Evolutionary conservation across 2,113 vertebrate genomes (phyloP), one percentile per base, ranked within the genome.

Genomic region (Phoxinus phoxinus): DNA sequence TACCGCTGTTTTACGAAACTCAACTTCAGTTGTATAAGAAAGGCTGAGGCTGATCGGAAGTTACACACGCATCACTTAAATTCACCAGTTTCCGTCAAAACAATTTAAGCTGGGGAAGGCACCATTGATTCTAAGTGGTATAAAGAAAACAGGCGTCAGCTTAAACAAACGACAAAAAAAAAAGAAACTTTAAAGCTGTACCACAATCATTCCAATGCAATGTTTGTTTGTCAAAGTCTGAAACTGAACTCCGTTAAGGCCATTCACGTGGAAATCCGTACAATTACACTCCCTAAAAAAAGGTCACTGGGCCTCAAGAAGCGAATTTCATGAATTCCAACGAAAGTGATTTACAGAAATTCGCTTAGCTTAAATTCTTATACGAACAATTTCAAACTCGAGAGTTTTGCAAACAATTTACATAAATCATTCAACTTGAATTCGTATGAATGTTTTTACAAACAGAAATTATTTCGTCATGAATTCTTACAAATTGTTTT

Each of bases 61-160:
- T 67, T 19, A 21, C 15, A 21, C 15, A 21, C 3, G 59, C 19
- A 1, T 81, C n/a, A 4, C 32, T 30, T 30, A 37, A 12, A 58
- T 59, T 58, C 21, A 6, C 30, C 41, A 32, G n/a, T 72, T 63
- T 44, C 41, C 56, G 3, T 73, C 10, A 59, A 76, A 46, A 67
- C 44, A 72, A 69, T 46, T 46, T 25, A 71, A 53, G 58, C 41
- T 35, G 75, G 86, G 41, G 61, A 88, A 87, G 83, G 86, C 88
- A 89, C 87, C 81, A 82, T 81, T 67, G 78, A 59, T 51, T 73
- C 67, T 82, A 84, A 86, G 87, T 91, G 82, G 63, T 80, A 74
- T 4, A 27, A 84, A 71, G 61, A 77, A 85, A 56, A 74, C 81
- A 89, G 72, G 67, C 82, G 67, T 71, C 89, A 21, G 51, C 25